These are phyloP conservation scores for Cyphomyrus plagiostoma DNA, from an alignment of 2,113 vertebrate genomes.

Conservation along the genomic window DNA sequence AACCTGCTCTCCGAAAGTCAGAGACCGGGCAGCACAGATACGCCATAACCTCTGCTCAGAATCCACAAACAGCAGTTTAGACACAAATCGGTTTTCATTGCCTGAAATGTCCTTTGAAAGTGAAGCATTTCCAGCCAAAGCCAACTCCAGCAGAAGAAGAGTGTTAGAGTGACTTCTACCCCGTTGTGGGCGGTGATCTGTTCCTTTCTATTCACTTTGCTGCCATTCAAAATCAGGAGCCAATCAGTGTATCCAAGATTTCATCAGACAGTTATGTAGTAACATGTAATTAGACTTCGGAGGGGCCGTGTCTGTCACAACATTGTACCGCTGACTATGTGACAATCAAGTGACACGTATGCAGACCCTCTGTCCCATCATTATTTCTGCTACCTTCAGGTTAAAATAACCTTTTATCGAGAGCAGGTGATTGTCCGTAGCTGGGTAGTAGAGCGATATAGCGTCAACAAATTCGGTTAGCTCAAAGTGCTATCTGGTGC, in stretches of 20 bases:
- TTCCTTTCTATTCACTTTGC: background rate
- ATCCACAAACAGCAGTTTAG: background rate
- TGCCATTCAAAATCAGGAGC: conserved; percentile 4
- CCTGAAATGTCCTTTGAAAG: background rate
- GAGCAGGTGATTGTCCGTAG: background rate
- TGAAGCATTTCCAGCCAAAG: background rate
- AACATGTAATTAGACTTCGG: conserved; percentile 14
- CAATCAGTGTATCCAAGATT: background rate
- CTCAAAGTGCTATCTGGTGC: background rate
- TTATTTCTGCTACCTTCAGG: background rate
- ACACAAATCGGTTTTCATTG: background rate
- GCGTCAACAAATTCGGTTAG: background rate
- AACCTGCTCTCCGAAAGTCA: background rate
- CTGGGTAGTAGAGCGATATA: background rate
- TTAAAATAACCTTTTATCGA: background rate
- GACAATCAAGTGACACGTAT: background rate
- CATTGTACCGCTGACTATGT: background rate
- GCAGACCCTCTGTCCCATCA: background rate
- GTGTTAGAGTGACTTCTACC: no score
- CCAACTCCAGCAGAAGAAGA: background rate
- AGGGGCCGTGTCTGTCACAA: background rate
- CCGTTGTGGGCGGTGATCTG: background rate
- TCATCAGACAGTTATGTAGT: conserved; percentile 11
- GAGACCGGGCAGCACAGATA: background rate
- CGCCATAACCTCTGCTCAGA: background rate